Evolutionary conservation across 2,888 invertebrate species (phyloP).

Genomic region (Gymnoscelis rufifasciata): DNA sequence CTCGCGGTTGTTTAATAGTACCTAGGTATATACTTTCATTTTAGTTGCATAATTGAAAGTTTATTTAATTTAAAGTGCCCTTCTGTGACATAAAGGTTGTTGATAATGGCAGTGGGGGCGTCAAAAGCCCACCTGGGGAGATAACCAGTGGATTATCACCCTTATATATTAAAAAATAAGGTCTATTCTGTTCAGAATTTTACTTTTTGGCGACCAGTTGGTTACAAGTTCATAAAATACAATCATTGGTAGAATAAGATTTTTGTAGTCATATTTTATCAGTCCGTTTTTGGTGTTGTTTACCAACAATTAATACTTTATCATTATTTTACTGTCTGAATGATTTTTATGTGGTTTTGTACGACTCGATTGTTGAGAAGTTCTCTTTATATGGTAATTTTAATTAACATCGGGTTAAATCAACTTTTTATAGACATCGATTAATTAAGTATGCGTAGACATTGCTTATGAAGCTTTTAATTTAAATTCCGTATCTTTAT

Average conservation of each 20-base stretch:
- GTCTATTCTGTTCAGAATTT: neutral
- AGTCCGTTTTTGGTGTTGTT: constrained; percentile 25
- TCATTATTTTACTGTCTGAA: constrained; percentile 18
- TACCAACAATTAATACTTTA: constrained; percentile 22
- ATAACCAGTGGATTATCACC: constrained; percentile 6
- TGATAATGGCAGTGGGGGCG: constrained; percentile 20
- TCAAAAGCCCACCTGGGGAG: constrained; percentile 19
- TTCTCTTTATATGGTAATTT: constrained; percentile 9
- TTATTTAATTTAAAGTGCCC: constrained; percentile 21
- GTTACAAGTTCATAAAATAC: neutral
- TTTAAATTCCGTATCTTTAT: too few species aligned
- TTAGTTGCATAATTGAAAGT: neutral
- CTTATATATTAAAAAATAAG: constrained; percentile 2
- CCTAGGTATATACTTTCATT: too few species aligned
- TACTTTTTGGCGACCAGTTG: neutral
- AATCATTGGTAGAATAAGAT: neutral
- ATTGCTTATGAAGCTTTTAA: too few species aligned
- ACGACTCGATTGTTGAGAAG: constrained; percentile 5
- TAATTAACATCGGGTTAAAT: constrained; percentile 2
- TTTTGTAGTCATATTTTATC: constrained; percentile 2
- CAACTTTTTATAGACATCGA: too few species aligned
- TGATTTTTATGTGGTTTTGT: constrained; percentile 14
- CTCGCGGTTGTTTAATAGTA: too few species aligned
- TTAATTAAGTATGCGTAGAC: too few species aligned
- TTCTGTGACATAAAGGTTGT: constrained; percentile 18